These are phyloP conservation scores for Antedon mediterranea DNA, from an alignment of 53 echinoderm and acorn worm genomes.

Conservation along the genomic window DNA sequence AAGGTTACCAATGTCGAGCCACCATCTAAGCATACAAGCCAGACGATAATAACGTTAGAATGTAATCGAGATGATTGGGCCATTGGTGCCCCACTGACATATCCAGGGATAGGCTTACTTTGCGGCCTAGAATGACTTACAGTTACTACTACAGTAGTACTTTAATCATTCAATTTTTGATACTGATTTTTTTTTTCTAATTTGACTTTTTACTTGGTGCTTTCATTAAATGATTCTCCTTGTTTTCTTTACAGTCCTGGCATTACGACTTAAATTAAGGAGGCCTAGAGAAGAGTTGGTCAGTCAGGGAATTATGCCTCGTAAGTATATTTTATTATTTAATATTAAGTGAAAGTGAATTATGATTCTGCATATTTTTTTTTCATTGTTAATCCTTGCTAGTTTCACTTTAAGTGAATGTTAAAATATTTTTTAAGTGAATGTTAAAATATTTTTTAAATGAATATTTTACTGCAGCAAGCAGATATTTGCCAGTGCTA, in stretches of 20 bases:
- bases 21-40: neutral
- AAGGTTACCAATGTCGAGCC: neutral
- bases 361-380: no score
- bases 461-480: no score
- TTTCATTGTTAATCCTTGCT: no score
- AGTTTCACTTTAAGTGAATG: no score
- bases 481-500: no score
- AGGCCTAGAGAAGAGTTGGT: conserved; percentile 91
- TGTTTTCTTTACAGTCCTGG: conserved; percentile 68
- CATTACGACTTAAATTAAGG: conserved; percentile 83
- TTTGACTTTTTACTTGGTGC: neutral
- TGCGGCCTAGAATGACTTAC: neutral
- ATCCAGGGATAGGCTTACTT: neutral
- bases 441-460: no score
- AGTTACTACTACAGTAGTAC: neutral
- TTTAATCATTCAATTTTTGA: neutral
- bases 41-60: neutral
- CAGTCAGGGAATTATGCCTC: conserved; percentile 97
- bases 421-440: no score
- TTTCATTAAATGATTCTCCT: conserved; percentile 3
- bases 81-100: neutral
- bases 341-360: no score
- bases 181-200: neutral
- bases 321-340: conserved; percentile 87
- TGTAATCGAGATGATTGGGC: neutral